These are phyloP conservation scores for Sphaerodactylus townsendi DNA, from an alignment of 2,113 vertebrate genomes.

Conservation along the genomic window DNA sequence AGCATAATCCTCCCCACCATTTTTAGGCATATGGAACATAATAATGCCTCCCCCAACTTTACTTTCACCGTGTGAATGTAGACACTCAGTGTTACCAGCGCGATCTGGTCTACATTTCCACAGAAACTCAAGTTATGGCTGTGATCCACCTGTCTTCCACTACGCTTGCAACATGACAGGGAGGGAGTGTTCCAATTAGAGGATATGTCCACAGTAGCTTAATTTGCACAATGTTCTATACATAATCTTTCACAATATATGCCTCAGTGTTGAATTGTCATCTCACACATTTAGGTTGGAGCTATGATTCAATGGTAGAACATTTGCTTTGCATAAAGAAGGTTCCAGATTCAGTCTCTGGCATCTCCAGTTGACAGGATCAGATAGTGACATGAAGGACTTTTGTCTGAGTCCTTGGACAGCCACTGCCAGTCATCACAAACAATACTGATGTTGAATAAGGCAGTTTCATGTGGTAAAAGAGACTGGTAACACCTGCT, in stretches of 20 bases:
- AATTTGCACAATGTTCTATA: background rate
- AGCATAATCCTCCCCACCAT: background rate
- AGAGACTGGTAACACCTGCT: too few relatives aligned
- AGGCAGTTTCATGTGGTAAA: too few relatives aligned
- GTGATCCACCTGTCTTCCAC: background rate
- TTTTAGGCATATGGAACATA: background rate
- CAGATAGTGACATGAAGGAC: too few relatives aligned
- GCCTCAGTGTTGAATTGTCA: background rate
- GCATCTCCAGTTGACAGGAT: too few relatives aligned
- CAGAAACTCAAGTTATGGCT: background rate
- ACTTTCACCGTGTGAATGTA: rapidly evolving
- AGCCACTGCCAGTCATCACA: too few relatives aligned
- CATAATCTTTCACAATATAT: background rate
- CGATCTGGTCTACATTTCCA: background rate
- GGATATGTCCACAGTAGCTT: too few relatives aligned
- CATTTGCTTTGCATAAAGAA: too few relatives aligned
- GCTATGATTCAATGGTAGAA: too few relatives aligned
- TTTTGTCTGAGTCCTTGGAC: too few relatives aligned
- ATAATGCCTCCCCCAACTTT: background rate
- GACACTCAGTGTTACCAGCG: background rate
- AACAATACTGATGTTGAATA: too few relatives aligned
- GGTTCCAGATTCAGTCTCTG: too few relatives aligned
- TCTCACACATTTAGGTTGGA: background rate
- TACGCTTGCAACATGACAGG: background rate
- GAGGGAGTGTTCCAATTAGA: background rate